Conservation (phyloP, 2,888 invertebrate genomes). For the Rotaria macrura region DNA sequence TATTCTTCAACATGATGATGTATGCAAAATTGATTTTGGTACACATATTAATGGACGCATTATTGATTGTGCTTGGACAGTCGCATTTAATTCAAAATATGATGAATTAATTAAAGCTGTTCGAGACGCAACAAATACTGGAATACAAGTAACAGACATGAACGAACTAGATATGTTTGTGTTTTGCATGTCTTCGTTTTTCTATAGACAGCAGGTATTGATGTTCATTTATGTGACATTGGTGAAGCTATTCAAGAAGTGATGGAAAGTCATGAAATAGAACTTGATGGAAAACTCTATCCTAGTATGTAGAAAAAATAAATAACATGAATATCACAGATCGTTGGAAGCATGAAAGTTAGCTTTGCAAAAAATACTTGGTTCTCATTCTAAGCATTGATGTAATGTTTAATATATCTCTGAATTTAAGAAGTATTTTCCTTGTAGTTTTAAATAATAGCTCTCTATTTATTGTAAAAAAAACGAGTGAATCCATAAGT, state of each 20-base stretch:
- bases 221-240: slow-evolving; percentile 89
- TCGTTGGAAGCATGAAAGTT: too few relatives aligned
- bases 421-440: not conserved
- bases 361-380: too few relatives aligned
- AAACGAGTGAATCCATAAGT: too few relatives aligned
- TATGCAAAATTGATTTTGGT: slow-evolving; percentile 96
- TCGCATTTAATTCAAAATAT: slow-evolving; percentile 89
- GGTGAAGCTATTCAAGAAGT: slow-evolving; percentile 92
- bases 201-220: slow-evolving; percentile 73
- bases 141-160: slow-evolving; percentile 62
- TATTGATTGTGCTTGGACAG: slow-evolving; percentile 95
- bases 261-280: slow-evolving; percentile 98
- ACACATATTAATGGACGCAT: slow-evolving; percentile 95
- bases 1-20: slow-evolving; percentile 83
- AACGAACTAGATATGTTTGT: too few relatives aligned
- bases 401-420: too few relatives aligned
- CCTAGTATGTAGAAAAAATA: too few relatives aligned
- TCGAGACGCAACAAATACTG: slow-evolving; percentile 93
- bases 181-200: slow-evolving; percentile 47
- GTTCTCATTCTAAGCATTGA: too few relatives aligned
- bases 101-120: slow-evolving; percentile 75
- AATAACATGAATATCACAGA: too few relatives aligned
- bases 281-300: slow-evolving; percentile 67
- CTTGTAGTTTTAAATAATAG: not conserved
- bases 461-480: not conserved